A percentile compares a stretch with the other conserved stretches of the same genome.
phyloP scores from a whole-genome alignment of 2,113 vertebrate genomes.

The Atherinomorus stipes region DNA sequence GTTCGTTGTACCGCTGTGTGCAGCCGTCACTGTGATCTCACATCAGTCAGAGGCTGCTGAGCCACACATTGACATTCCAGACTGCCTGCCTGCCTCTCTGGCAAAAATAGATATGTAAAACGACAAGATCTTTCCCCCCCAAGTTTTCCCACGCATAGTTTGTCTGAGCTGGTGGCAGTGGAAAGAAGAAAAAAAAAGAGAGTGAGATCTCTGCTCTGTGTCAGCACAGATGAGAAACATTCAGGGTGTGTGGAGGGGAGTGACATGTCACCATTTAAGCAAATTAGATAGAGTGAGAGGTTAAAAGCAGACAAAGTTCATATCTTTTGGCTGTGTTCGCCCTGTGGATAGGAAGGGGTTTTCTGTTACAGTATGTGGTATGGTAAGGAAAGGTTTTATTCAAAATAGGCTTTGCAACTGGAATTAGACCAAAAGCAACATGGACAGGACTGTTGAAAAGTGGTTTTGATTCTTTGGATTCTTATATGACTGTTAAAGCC shows the following conservation, averaged over 20 bases:
- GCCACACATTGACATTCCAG: constrained; percentile 77
- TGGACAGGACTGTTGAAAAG: too few species aligned
- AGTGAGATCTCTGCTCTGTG: constrained; percentile 65
- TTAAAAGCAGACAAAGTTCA: constrained; percentile 35
- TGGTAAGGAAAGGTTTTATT: background rate
- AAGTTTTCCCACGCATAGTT: constrained; percentile 76
- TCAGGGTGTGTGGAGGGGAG: constrained; percentile 47
- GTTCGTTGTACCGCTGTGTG: constrained; percentile 47
- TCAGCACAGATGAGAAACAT: constrained; percentile 60
- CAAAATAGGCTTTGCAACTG: background rate
- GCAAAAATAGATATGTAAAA: constrained; percentile 84
- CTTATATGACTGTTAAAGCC: too few species aligned
- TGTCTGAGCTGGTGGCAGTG: constrained; percentile 54
- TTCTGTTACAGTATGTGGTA: background rate
- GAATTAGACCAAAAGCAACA: too few species aligned
- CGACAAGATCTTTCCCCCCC: constrained; percentile 57
- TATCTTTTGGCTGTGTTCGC: constrained; percentile 35
- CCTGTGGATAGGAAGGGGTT: constrained; percentile 25
- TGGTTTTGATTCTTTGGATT: too few species aligned
- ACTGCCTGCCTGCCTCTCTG: constrained; percentile 69
- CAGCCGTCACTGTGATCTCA: constrained; percentile 73
- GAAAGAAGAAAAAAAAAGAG: background rate
- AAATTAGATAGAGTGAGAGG: constrained; percentile 53
- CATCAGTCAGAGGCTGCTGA: constrained; percentile 77
- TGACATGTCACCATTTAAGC: constrained; percentile 57